Evolutionary conservation across 2,113 vertebrate genomes (phyloP).

Genomic region (Ophthalmolycus amberensis): DNA sequence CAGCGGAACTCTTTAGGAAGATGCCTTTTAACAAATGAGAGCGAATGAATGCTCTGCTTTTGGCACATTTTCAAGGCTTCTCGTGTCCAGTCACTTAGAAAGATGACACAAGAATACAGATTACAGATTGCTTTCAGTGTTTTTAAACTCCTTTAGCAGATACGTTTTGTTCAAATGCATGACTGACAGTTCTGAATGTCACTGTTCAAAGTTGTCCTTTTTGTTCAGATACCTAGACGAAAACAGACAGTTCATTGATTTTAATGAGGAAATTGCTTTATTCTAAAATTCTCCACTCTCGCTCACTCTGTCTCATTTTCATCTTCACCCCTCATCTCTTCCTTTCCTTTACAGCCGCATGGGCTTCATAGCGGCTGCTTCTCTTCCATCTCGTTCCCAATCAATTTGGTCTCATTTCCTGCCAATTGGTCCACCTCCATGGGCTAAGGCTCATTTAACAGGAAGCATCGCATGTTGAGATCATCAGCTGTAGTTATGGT

Average conservation of each 20-base stretch:
- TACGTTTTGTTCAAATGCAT: not conserved
- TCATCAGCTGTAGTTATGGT: constrained; percentile 65
- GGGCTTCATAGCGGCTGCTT: constrained; percentile 51
- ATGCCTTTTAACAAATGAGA: constrained; percentile 36
- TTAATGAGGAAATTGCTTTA: constrained; percentile 1
- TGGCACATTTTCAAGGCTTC: constrained; percentile 50
- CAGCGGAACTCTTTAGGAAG: constrained; percentile 27
- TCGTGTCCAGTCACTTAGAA: constrained; percentile 42
- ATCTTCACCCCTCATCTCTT: constrained; percentile 35
- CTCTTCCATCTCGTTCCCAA: constrained; percentile 72
- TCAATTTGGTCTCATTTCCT: constrained; percentile 77
- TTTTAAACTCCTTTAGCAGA: not conserved
- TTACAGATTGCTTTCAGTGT: constrained; percentile 3
- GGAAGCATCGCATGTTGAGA: constrained; percentile 61
- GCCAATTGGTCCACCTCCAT: constrained; percentile 71
- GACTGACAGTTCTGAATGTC: not conserved
- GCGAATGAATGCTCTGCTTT: constrained; percentile 24
- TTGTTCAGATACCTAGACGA: not conserved
- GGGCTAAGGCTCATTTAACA: constrained; percentile 62
- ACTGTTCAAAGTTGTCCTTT: not conserved
- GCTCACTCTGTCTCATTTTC: constrained; percentile 16
- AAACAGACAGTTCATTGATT: constrained; percentile 14
- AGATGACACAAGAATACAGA: constrained; percentile 5
- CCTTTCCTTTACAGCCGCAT: constrained; percentile 49
- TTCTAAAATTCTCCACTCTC: constrained; percentile 3